Percentiles rank a stretch among this genome's conserved stretches.
Evolutionary conservation across 2,797 vertebrate genomes (phyloP).

Genomic region (Hoplostethus mediterraneus): DNA sequence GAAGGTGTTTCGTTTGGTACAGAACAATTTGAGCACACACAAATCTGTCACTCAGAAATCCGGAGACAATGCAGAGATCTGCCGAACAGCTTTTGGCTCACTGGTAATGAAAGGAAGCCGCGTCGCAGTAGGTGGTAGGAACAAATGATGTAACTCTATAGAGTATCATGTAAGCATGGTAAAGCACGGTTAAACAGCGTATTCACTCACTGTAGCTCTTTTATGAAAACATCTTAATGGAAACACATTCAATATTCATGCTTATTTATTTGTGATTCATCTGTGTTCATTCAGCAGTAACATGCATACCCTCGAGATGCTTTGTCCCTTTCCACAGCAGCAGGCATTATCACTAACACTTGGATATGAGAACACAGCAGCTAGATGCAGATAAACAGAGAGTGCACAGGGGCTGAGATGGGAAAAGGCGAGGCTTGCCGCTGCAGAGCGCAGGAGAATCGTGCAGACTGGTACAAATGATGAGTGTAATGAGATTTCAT

Average conservation of each 20-base stretch:
- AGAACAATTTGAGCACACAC: not conserved
- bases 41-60: not conserved
- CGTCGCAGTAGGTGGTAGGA: conserved; percentile 2
- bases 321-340: conserved; percentile 35
- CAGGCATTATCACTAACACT: conserved; percentile 36
- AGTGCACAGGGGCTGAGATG: conserved; percentile 44
- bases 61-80: conserved; percentile 24
- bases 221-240: conserved; percentile 56
- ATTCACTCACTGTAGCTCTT: conserved; percentile 32
- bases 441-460: conserved; percentile 58
- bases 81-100: conserved; percentile 15
- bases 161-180: conserved; percentile 22
- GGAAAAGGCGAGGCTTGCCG: conserved; percentile 50
- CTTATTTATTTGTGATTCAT: conserved; percentile 57
- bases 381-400: conserved; percentile 62
- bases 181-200: conserved; percentile 24
- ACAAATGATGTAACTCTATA: conserved; percentile 18
- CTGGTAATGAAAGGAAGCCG: conserved; percentile 15
- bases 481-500: conserved; percentile 88
- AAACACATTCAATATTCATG: conserved; percentile 52
- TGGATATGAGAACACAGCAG: conserved; percentile 41
- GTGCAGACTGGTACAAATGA: conserved; percentile 83
- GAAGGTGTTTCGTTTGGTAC: not conserved
- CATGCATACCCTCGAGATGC: conserved; percentile 42
- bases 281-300: conserved; percentile 56